Evolutionary conservation across 23 tunicate genomes (phyloP).

Genomic region (Corella eumyota): DNA sequence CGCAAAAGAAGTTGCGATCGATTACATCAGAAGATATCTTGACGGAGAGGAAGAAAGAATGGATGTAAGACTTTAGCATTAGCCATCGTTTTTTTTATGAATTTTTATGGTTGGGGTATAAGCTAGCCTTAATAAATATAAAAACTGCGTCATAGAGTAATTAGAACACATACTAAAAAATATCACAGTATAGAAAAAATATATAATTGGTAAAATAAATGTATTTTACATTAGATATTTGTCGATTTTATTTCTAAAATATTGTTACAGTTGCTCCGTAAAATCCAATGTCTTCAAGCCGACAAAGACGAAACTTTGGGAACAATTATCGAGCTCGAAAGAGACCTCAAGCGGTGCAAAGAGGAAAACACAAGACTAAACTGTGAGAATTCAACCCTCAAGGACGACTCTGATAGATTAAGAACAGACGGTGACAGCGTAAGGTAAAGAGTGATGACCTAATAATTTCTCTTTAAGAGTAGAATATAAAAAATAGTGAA

Average conservation of each 20-base stretch:
- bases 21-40: constrained; percentile 70
- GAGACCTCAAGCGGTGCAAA: constrained; percentile 23
- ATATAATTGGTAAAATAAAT: too few relatives aligned
- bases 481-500: background rate
- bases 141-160: background rate
- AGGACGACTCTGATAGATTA: constrained; percentile 34
- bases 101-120: background rate
- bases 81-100: background rate
- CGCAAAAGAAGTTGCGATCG: constrained; percentile 92
- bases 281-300: constrained; percentile 32
- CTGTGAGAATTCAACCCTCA: constrained; percentile 25
- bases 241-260: background rate
- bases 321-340: constrained; percentile 53
- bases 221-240: too few relatives aligned
- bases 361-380: constrained; percentile 41
- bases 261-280: constrained; percentile 44
- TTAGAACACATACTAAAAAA: too few relatives aligned
- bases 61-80: constrained; percentile 21
- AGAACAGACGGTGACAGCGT: constrained; percentile 25
- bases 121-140: background rate
- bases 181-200: too few relatives aligned
- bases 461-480: background rate
- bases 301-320: constrained; percentile 68
- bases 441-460: constrained; percentile 13
- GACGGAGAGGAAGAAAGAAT: constrained; percentile 85